These are phyloP conservation scores for Ciconia maguari DNA, from an alignment of 2,113 vertebrate genomes.

Conservation along the genomic window DNA sequence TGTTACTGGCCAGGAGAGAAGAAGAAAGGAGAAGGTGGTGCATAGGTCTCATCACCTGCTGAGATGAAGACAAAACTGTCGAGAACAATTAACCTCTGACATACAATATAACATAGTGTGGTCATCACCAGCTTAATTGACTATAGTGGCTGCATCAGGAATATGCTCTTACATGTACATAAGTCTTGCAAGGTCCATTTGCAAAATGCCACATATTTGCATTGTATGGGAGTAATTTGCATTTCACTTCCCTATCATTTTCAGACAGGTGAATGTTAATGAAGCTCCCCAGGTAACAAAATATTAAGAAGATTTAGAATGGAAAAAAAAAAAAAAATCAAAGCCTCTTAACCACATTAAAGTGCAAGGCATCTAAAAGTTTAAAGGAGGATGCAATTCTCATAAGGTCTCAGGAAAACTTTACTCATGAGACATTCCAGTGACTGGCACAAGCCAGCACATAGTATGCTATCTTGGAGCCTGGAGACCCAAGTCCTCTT, in stretches of 20 bases:
- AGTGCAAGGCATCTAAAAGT: neutral
- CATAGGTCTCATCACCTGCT: neutral
- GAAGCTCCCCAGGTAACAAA: neutral
- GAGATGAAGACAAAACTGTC: neutral
- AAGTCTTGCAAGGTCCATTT: constrained; percentile 31
- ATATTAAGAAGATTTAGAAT: neutral
- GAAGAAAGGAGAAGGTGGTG: neutral
- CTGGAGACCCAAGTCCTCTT: neutral
- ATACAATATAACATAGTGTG: neutral
- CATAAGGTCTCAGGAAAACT: neutral
- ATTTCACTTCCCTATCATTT: neutral
- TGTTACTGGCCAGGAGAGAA: neutral
- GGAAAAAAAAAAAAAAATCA: neutral
- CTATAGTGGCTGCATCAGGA: neutral
- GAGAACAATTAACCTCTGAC: constrained; percentile 26
- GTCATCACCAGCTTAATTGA: neutral
- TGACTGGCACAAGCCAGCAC: neutral
- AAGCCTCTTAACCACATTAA: neutral
- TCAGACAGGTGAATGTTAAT: neutral
- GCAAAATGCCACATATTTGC: neutral
- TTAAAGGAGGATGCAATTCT: neutral
- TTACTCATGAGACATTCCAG: neutral
- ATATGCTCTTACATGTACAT: neutral
- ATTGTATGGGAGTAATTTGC: constrained; percentile 3
- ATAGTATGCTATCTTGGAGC: neutral